Evolutionary conservation across 2,888 invertebrate species (phyloP), one percentile per base, ranked within the genome.

Genomic region (Pardosa pseudoannulata): DNA sequence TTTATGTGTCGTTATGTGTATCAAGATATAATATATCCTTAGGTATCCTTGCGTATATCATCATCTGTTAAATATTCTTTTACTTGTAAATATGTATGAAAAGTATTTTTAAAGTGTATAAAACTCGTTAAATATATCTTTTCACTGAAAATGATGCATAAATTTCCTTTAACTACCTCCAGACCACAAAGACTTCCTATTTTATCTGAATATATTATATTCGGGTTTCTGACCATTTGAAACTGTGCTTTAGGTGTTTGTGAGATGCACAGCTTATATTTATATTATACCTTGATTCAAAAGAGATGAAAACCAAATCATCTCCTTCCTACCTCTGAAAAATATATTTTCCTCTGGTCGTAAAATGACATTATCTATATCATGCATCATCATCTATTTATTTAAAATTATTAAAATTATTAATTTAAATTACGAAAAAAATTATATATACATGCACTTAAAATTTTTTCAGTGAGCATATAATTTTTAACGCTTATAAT

Each of bases 121-220:
- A 23, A 23, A 56, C 56, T 56, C 56, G 56, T 56, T 56, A 56
- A 56, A 56, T 56, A 23, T 56, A 56, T 56, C 56, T 56, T 56
- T 56, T 16, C 11, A 1, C 23, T 6, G 23, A 56, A 56, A 56
- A 56, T 56, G 56, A 23, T 23, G 56, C 56, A 56, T 56, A 56
- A 56, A 56, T 56, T 56, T 56, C 11, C 56, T 23, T 19, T 56
- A 56, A 56, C 19, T 23, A 56, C 16, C 56, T 56, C 23, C 36
- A 56, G 23, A 23, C 13, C 16, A 23, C 56, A 13, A n/a, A n/a
- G 5, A 56, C 56, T 56, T 56, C 11, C 5, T 5, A 56, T 23
- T 23, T 56, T 23, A 56, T 19, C 56, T 11, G 3, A 56, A 56
- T 56, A n/a, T 16, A 56, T 56, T 23, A 56, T 23, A 1, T 23